These are phyloP conservation scores for Sebastolobus altivelis DNA, from an alignment of 2,797 vertebrate genomes.

Conservation along the genomic window DNA sequence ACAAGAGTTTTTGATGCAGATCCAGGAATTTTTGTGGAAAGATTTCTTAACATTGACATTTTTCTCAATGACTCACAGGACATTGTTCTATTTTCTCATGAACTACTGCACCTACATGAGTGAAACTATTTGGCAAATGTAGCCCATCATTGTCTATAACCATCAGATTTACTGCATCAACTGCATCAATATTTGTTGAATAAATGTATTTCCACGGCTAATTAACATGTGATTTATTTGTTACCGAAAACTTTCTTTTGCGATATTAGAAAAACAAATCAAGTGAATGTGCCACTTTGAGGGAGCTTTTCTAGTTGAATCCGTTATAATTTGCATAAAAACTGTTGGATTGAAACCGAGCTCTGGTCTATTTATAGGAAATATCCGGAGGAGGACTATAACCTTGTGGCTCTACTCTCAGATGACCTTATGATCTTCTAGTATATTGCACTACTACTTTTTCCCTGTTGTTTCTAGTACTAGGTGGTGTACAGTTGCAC, in stretches of 20 bases:
- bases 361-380: constrained; percentile 37
- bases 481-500: constrained; percentile 41
- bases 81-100: not conserved
- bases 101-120: not conserved
- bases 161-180: not conserved
- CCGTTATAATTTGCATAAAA: constrained; percentile 32
- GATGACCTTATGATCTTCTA: constrained; percentile 49
- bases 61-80: too few species aligned
- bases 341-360: not conserved
- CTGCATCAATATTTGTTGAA: not conserved
- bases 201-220: constrained; percentile 9
- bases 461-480: constrained; percentile 23
- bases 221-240: constrained; percentile 20
- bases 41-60: not conserved
- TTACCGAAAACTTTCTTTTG: not conserved
- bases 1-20: not conserved
- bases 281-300: not conserved
- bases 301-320: not conserved
- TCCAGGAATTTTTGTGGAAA: not conserved
- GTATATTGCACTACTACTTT: not conserved
- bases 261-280: not conserved
- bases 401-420: constrained; percentile 41
- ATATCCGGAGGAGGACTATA: constrained; percentile 42
- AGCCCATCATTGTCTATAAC: not conserved
- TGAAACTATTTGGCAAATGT: not conserved